Evolutionary conservation across 1,140 invertebrate genomes (phyloP), one percentile per base, ranked within the genome.

Genomic region (Andricus grossulariae): DNA sequence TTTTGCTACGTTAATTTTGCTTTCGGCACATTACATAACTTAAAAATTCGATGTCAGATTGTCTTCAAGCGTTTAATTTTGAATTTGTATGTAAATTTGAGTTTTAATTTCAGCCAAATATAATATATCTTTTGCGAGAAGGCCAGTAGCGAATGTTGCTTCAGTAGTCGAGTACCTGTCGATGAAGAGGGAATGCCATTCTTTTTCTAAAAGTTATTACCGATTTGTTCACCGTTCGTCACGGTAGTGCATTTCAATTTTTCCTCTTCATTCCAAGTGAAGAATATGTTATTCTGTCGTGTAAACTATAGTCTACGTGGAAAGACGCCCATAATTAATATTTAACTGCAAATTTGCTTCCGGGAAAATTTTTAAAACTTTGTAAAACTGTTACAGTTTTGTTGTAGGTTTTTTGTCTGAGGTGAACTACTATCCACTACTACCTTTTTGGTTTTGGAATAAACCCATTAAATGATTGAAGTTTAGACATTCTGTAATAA

Each of bases 181-280:
- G 16, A 45, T 72, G 39, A 77, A 32, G 45, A n/a, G 39, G 78
- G 39, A 71, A 39, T 78, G 39, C 57, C 73, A 77, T 80, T 80
- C 49, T 74, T 80, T 76, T 60, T 45, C 77, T 32, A 32, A 32
- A 82, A 54, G 71, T 80, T 80, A 80, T 77, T 80, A 72, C 76
- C 77, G 79, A 82, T 80, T 82, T 76, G 76, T 84, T 80, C 73
- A 74, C 73, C 75, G 71, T 84, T 75, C 79, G 77, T 80, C 77
- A 80, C 72, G 54, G 72, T 57, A 71, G n/a, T 66, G 73, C 73
- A 73, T 77, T 77, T 45, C 2, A 32, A 32, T 49, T 77, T 49
- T 79, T 80, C 25, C 49, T 49, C 77, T 50, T n/a, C 32, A 15
- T 74, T 73, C 13, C 73, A 72, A 73, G 50, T n/a, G 16, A 19